Percentiles rank a stretch among this genome's conserved stretches.
Conservation (phyloP, 2,113 vertebrate species). For the Equus quagga region DNA sequence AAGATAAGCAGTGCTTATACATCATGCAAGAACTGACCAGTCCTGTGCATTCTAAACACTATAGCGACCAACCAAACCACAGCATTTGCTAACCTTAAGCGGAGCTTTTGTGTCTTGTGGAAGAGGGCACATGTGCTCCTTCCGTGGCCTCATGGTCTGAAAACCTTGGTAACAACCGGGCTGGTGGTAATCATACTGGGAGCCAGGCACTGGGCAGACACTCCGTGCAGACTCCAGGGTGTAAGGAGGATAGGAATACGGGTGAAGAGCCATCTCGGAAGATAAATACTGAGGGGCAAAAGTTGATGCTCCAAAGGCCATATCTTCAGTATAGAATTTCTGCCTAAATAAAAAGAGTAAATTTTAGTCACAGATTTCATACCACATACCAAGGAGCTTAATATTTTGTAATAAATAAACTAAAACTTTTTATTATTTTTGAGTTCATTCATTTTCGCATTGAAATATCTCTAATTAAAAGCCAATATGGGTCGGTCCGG, state of each 20-base stretch:
- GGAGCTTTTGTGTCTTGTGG: conserved; percentile 74
- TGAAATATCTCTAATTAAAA: conserved; percentile 3
- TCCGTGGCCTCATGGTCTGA: conserved; percentile 59
- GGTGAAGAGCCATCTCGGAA: conserved; percentile 72
- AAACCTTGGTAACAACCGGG: conserved; percentile 53
- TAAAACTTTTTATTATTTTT: neutral
- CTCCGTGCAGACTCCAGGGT: conserved; percentile 77
- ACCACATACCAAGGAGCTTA: conserved; percentile 46
- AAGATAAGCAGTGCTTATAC: neutral
- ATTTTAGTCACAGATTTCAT: conserved; percentile 50
- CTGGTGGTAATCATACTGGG: conserved; percentile 60
- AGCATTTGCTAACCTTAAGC: conserved; percentile 81
- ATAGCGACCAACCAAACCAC: accelerated
- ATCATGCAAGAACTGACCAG: neutral
- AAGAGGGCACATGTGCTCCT: conserved; percentile 51
- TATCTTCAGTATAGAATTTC: conserved; percentile 70
- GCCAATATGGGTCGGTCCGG: neutral
- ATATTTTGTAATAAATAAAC: conserved; percentile 25
- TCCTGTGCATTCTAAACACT: neutral
- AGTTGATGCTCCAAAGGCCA: conserved; percentile 65
- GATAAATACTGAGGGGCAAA: conserved; percentile 77
- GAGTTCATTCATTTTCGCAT: neutral
- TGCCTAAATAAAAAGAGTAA: conserved; percentile 73
- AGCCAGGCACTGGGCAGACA: conserved; percentile 72
- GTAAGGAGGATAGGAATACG: conserved; percentile 76